Conservation (phyloP, 2,888 invertebrate species). For the Eulithis prunata region DNA sequence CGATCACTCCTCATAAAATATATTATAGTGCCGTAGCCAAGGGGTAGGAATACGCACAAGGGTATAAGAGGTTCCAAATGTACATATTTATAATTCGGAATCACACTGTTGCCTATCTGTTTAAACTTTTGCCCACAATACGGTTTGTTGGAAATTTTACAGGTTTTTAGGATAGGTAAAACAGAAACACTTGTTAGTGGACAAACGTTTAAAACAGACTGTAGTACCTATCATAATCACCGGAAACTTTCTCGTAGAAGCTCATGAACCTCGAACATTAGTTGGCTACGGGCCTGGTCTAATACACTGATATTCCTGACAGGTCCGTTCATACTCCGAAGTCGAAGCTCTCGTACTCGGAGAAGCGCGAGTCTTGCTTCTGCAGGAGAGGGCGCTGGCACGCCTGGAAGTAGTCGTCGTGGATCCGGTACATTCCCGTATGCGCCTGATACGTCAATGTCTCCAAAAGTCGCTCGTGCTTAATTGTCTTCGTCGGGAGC, state of each 20-base stretch:
- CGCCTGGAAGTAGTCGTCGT: conserved; percentile 93
- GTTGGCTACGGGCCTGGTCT: conserved; percentile 52
- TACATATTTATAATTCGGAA: conserved; percentile 3
- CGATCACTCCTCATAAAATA: conserved; percentile 73
- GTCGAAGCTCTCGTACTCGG: conserved; percentile 92
- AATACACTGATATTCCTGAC: conserved; percentile 82
- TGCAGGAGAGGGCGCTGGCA: conserved; percentile 93
- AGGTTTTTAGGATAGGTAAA: not conserved
- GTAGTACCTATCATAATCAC: not conserved
- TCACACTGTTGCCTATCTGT: not conserved
- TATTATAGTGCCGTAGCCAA: conserved; percentile 42
- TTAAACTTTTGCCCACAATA: not conserved
- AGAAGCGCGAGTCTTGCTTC: conserved; percentile 94
- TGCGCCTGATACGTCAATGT: conserved; percentile 97
- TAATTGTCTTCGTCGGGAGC: conserved; percentile 95
- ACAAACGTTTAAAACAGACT: conserved; percentile 9
- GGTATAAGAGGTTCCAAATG: not conserved
- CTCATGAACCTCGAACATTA: conserved; percentile 21
- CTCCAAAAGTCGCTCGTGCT: conserved; percentile 95
- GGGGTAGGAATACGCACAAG: conserved; percentile 6
- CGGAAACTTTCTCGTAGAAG: conserved; percentile 24
- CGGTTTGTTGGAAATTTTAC: not conserved
- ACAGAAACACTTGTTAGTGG: conserved; percentile 1
- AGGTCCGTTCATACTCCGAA: conserved; percentile 86
- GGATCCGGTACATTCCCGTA: conserved; percentile 95